Conservation (phyloP, 2,888 invertebrate species). For the Syrphus vitripennis region DNA sequence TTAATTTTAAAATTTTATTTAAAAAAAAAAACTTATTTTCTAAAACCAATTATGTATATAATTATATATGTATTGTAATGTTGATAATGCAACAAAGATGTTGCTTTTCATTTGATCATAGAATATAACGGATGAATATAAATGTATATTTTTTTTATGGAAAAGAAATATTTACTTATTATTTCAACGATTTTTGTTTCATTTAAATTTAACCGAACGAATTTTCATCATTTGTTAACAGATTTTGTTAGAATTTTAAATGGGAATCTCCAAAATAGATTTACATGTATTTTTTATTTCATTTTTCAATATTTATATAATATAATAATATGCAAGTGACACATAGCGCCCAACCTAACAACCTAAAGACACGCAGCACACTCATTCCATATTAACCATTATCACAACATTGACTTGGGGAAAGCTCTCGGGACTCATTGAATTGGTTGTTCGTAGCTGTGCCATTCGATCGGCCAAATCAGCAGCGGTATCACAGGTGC, state of each 20-base stretch:
- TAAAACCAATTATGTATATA: constrained; percentile 24
- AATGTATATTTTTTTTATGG: not conserved
- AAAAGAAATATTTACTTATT: constrained; percentile 2
- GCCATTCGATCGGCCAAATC: constrained; percentile 80
- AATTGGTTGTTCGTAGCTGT: constrained; percentile 78
- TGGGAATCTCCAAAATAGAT: constrained; percentile 63
- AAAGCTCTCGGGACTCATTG: constrained; percentile 78
- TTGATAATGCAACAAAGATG: not conserved
- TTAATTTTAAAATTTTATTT: not conserved
- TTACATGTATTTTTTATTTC: constrained; percentile 30
- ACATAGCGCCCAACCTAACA: constrained; percentile 69
- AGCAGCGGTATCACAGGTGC: constrained; percentile 77
- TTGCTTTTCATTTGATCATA: not conserved
- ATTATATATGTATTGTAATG: constrained; percentile 10
- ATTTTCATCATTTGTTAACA: constrained; percentile 50
- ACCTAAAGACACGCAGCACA: constrained; percentile 59
- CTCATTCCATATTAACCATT: constrained; percentile 80
- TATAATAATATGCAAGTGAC: constrained; percentile 69
- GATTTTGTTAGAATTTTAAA: constrained; percentile 61
- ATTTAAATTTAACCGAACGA: constrained; percentile 32
- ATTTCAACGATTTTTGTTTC: not conserved
- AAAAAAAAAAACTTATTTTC: constrained; percentile 7
- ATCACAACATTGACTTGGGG: constrained; percentile 81
- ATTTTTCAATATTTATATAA: constrained; percentile 20
- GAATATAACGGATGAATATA: constrained; percentile 22